Conservation (phyloP, 1,140 invertebrate genomes). For the Paralvinella palmiformis region DNA sequence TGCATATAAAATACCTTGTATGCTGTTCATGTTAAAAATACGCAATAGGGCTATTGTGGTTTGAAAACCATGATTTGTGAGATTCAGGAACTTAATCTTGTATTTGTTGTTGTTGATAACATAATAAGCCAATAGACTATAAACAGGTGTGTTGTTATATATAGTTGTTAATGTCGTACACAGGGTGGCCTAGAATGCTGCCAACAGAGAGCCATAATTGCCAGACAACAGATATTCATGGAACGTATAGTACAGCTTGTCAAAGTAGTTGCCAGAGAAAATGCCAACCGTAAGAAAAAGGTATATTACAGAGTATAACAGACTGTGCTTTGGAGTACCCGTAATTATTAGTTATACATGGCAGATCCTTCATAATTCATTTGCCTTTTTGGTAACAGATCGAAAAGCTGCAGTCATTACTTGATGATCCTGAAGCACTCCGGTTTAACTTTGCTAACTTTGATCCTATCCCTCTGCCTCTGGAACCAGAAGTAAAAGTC, state of each 20-base stretch:
- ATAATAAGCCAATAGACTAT: too few species aligned
- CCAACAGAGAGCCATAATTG: constrained; percentile 63
- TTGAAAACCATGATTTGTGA: too few species aligned
- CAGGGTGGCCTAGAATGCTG: constrained; percentile 64
- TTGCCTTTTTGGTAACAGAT: constrained; percentile 48
- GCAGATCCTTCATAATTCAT: not conserved
- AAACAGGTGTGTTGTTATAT: too few species aligned
- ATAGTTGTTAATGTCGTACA: constrained; percentile 15
- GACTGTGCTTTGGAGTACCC: not conserved
- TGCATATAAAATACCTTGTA: too few species aligned
- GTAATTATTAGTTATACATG: not conserved
- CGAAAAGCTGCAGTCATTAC: constrained; percentile 69
- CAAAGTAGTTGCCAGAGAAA: constrained; percentile 83
- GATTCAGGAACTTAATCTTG: too few species aligned
- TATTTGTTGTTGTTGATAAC: too few species aligned
- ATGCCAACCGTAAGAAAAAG: constrained; percentile 86
- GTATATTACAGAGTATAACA: constrained; percentile 36
- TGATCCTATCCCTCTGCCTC: constrained; percentile 65
- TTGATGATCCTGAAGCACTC: constrained; percentile 68
- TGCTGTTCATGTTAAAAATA: too few species aligned
- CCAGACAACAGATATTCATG: constrained; percentile 82
- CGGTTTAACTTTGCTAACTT: constrained; percentile 88
- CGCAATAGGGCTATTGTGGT: too few species aligned
- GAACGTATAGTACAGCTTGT: constrained; percentile 85
- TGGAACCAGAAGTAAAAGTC: constrained; percentile 86